phyloP scores from a whole-genome alignment of 2,113 vertebrate species.

The Microtus oregoni region DNA sequence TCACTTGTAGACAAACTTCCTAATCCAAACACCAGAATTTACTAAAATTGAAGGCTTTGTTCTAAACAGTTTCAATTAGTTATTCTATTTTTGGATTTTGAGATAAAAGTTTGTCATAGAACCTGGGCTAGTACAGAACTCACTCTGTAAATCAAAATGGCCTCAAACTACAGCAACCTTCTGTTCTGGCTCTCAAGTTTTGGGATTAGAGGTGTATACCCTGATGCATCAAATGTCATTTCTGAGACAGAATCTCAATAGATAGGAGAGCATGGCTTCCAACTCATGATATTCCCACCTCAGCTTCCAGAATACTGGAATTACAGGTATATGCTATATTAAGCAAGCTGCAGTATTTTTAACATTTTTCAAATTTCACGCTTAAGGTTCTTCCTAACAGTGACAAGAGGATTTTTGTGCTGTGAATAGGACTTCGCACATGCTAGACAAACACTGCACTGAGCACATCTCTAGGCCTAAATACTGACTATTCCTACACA shows the following conservation, averaged over 20 bases:
- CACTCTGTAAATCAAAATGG: background rate
- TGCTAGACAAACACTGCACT: background rate
- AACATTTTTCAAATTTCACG: constrained; percentile 56
- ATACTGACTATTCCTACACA: background rate
- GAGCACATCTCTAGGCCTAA: background rate
- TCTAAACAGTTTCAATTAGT: background rate
- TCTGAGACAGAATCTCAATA: background rate
- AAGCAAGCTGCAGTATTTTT: background rate
- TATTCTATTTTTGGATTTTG: background rate
- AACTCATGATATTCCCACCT: background rate
- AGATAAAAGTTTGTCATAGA: background rate
- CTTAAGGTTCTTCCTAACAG: constrained; percentile 27
- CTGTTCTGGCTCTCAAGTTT: background rate
- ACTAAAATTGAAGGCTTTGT: constrained; percentile 50
- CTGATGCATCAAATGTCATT: background rate
- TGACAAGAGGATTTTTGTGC: background rate
- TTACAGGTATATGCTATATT: background rate
- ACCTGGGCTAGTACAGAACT: background rate
- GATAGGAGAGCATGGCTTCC: background rate
- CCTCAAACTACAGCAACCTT: background rate
- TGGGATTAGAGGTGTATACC: background rate
- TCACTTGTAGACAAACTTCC: constrained; percentile 33
- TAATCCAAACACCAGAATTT: background rate
- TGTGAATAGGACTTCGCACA: background rate
- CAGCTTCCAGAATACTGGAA: background rate